Conservation (phyloP, 2,797 vertebrate genomes). For the Amazonetta brasiliensis region DNA sequence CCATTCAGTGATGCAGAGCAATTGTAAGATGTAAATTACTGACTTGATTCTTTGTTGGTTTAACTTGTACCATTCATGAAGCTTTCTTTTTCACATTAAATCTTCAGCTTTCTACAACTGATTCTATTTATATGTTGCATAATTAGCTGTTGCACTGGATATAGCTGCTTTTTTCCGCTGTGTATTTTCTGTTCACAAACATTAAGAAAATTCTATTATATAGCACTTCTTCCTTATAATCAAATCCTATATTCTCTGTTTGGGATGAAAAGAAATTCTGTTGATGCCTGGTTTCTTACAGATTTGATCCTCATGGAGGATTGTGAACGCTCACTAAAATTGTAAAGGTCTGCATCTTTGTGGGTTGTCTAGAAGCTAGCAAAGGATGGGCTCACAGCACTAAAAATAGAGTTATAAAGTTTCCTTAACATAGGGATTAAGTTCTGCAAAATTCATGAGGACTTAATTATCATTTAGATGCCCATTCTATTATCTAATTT, state of each 20-base stretch:
- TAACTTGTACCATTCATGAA: not conserved
- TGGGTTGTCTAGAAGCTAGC: not conserved
- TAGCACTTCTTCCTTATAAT: not conserved
- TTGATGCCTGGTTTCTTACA: not conserved
- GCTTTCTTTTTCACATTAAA: not conserved
- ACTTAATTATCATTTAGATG: not conserved
- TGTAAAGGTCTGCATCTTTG: not conserved
- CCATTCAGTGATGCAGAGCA: not conserved
- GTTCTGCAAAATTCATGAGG: not conserved
- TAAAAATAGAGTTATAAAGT: not conserved
- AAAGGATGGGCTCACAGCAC: not conserved
- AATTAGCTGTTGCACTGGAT: not conserved
- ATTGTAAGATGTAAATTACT: not conserved
- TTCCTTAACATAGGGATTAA: not conserved
- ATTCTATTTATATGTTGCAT: not conserved
- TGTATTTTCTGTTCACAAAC: not conserved
- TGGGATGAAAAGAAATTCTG: not conserved
- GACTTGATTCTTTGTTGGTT: not conserved
- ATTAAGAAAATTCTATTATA: not conserved
- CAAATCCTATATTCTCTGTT: not conserved
- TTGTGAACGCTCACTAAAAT: not conserved
- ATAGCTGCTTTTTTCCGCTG: not conserved
- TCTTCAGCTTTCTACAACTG: not conserved
- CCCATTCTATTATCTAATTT: not conserved
- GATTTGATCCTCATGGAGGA: not conserved